Base-by-base conservation (phyloP, 2,113 vertebrate genomes). In the Petroica traversi region DNA sequence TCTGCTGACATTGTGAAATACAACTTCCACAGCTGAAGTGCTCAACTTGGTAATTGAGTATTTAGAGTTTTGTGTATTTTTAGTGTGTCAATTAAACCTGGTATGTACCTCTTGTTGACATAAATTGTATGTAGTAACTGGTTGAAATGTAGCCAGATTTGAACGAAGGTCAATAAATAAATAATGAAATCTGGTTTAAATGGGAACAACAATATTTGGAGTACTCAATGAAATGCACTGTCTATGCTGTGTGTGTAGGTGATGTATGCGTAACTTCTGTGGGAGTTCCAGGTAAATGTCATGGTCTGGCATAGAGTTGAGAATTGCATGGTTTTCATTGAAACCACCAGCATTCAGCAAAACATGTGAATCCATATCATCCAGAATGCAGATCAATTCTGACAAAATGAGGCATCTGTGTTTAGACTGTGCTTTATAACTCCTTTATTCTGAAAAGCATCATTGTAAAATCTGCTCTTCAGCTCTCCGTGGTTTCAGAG, bases 311-410 rank as follows among this genome's bases (percentile, higher is more conserved):
- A 2, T 26, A 1, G 16, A 51, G 17, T 22, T 84, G 31, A 67
- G 26, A 67, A 36, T 88, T 14, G 45, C 82, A 9, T 28, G 61
- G 23, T 36, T 74, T 64, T 78, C 14, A 6, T 29, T 80, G 31
- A 25, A n/a, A 46, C 90, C 48, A 12, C 13, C 20, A 57, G 43
- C 49, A 51, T 74, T 86, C 28, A 51, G 11, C 78, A 49, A 71
- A 64, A 1, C 1, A 3, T 38, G 62, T 43, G 36, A 67, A 24
- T 73, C 14, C 0, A 0, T 24, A 6, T 23, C 19, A 74, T 83
- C 8, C 40, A 46, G 68, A 83, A 36, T 51, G 57, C 38, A 69
- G 40, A 38, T 62, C 13, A 28, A 0, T 57, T 84, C 28, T 81
- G 43, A 78, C 36, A 22, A 34, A 80, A 78, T 66, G 72, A 72